phyloP scores from a whole-genome alignment of 2,888 invertebrate species.

The Pseudoips prasinana region DNA sequence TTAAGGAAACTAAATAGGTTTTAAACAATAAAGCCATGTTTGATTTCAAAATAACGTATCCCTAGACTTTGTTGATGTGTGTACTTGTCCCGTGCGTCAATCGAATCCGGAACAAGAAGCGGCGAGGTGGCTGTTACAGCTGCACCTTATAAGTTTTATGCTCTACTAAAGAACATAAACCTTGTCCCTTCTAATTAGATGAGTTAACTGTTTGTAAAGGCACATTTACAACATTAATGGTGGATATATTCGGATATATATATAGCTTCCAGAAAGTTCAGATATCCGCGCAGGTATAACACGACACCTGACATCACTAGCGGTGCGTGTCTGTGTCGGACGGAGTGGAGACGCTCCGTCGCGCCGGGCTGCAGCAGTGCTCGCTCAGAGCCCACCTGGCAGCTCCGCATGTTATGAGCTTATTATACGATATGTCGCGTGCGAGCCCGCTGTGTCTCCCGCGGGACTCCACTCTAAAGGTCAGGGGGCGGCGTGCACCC shows the following conservation, averaged over 20 bases:
- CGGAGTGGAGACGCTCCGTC: constrained; percentile 41
- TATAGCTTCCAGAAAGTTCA: neutral
- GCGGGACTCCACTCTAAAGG: constrained; percentile 57
- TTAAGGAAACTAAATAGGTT: too few relatives aligned
- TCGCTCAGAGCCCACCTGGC: constrained; percentile 34
- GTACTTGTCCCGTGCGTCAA: too few relatives aligned
- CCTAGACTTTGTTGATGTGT: too few relatives aligned
- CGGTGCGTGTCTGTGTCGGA: constrained; percentile 28
- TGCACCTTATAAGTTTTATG: too few relatives aligned
- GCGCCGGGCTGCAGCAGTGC: constrained; percentile 57
- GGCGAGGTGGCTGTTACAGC: too few relatives aligned
- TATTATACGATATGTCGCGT: constrained; percentile 33
- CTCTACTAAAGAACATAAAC: too few relatives aligned
- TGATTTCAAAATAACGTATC: too few relatives aligned
- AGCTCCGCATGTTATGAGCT: constrained; percentile 36
- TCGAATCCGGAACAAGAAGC: too few relatives aligned
- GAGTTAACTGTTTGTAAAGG: too few relatives aligned
- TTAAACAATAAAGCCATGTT: too few relatives aligned
- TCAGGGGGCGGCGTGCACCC: constrained; percentile 49
- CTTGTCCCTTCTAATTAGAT: too few relatives aligned
- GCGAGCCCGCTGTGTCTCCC: constrained; percentile 46
- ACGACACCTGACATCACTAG: constrained; percentile 12
- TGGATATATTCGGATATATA: neutral
- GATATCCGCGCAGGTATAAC: constrained; percentile 1
- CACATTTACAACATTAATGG: too few relatives aligned